Conservation (phyloP, 2,113 vertebrate genomes). For the Raja brachyura region DNA sequence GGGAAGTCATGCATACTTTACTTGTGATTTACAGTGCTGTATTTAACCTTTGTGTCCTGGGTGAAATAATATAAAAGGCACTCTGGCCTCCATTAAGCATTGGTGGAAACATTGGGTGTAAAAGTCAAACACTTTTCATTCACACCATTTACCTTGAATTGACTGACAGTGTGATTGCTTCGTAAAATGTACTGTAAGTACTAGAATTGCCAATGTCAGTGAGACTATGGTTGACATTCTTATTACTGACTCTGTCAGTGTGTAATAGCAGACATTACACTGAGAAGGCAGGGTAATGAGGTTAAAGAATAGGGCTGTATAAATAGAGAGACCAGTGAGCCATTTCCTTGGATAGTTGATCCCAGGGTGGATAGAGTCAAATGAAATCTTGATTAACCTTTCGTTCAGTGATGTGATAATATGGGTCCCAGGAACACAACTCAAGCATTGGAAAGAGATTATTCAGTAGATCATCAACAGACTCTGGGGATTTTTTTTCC, state of each 20-base stretch:
- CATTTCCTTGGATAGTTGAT: neutral
- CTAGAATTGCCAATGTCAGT: neutral
- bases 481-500: neutral
- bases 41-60: neutral
- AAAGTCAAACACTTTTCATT: constrained; percentile 8
- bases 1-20: neutral
- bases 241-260: constrained; percentile 20
- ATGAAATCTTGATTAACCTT: neutral
- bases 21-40: neutral
- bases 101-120: neutral
- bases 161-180: neutral
- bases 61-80: neutral
- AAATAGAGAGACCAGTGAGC: neutral
- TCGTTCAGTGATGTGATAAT: neutral
- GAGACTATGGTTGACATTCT: neutral
- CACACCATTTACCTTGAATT: neutral
- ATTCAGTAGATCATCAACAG: neutral
- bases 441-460: neutral
- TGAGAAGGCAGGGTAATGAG: neutral
- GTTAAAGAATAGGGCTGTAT: constrained; percentile 19
- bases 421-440: neutral
- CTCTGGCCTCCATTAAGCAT: neutral
- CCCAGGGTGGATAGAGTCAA: neutral
- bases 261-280: neutral
- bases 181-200: neutral